These are phyloP conservation scores for Ochropacha duplaris DNA, from an alignment of 2,888 invertebrate species.

Conservation along the genomic window DNA sequence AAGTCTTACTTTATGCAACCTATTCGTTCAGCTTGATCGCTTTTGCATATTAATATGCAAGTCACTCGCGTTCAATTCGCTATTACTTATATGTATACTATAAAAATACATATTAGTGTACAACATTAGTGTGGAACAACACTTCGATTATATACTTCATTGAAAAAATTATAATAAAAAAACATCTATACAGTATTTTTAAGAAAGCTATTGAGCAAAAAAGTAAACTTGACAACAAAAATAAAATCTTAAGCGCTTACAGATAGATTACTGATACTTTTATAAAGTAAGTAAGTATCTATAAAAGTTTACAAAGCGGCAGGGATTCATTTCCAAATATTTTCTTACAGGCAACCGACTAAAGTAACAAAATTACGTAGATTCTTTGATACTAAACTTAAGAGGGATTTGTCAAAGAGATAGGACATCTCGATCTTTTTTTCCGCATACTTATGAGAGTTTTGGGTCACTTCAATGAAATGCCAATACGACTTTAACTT, in stretches of 20 bases:
- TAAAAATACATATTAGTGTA: background rate
- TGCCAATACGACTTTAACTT: background rate
- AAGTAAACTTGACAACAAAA: background rate
- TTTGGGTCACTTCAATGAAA: background rate
- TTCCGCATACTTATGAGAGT: constrained; percentile 3
- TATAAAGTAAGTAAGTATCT: background rate
- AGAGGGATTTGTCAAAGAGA: constrained; percentile 17
- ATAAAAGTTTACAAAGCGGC: background rate
- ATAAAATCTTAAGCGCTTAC: background rate
- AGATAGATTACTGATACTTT: background rate
- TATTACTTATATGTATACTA: constrained; percentile 7
- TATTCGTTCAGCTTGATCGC: constrained; percentile 54
- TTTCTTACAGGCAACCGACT: constrained; percentile 18
- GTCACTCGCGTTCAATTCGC: constrained; percentile 22
- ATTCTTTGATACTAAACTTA: constrained; percentile 25
- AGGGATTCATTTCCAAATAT: constrained; percentile 10
- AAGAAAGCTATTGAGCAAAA: background rate
- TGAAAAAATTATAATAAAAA: too few species aligned
- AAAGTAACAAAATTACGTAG: constrained; percentile 21
- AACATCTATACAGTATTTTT: too few species aligned
- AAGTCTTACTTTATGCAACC: constrained; percentile 46
- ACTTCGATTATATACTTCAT: too few species aligned
- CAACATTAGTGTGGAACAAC: too few species aligned
- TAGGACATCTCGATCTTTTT: constrained; percentile 5
- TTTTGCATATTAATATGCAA: constrained; percentile 63